Evolutionary conservation across 2,888 invertebrate species (phyloP).

Genomic region (Eutolmus rufibarbis): DNA sequence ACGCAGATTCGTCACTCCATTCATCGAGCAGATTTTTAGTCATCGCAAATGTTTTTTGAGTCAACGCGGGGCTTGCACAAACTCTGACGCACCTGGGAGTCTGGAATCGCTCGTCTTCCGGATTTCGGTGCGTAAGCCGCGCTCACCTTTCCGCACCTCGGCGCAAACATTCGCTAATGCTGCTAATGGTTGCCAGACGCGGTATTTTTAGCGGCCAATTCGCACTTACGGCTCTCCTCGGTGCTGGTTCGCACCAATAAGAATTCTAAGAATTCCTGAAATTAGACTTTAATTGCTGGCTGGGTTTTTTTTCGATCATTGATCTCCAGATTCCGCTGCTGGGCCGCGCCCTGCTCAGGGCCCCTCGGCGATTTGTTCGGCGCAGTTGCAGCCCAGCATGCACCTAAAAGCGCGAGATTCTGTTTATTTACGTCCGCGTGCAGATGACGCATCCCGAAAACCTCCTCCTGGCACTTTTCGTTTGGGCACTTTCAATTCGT

Average conservation of each 20-base stretch:
- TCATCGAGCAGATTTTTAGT: neutral
- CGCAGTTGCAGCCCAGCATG: neutral
- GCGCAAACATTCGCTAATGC: neutral
- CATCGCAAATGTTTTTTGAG: slow-evolving; percentile 1
- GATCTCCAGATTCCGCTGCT: slow-evolving; percentile 16
- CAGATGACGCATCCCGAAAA: slow-evolving; percentile 39
- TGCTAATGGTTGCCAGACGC: neutral
- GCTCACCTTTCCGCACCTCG: neutral
- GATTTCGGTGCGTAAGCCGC: neutral
- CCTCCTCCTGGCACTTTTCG: slow-evolving; percentile 22
- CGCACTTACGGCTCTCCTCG: neutral
- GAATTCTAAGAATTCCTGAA: neutral
- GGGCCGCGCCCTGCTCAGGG: neutral
- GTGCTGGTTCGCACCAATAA: neutral
- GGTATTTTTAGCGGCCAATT: slow-evolving; percentile 1
- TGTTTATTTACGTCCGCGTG: slow-evolving; percentile 27
- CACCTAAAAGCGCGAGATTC: neutral
- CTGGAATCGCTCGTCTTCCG: slow-evolving; percentile 8
- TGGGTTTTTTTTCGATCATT: slow-evolving; percentile 17
- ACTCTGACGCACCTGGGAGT: slow-evolving; percentile 13
- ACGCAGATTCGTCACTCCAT: neutral
- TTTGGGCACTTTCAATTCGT: slow-evolving; percentile 14
- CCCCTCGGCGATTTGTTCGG: neutral
- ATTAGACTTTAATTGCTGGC: neutral
- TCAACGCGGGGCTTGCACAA: neutral